Evolutionary conservation across 37 sponge, comb jelly and placozoan genomes (phyloP), one percentile per base, ranked within the genome.

Genomic region (Haliclona indistincta): DNA sequence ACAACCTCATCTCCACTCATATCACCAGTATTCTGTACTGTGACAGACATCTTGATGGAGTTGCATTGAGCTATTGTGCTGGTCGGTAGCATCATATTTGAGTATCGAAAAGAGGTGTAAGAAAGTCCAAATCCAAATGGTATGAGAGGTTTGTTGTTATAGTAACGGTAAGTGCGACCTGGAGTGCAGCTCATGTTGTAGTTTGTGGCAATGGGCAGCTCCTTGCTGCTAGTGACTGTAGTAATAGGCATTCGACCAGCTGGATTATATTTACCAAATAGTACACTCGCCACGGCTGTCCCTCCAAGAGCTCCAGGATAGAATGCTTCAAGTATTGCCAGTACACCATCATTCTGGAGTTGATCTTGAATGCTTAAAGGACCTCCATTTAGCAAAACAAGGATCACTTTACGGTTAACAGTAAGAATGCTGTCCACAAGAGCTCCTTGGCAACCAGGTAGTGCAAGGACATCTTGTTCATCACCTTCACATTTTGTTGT

Each of bases 221-320:
- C 85, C 43, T 40, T 25, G 29, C 6, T 32, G 6, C 47, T 25
- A 4, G 45, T 40, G 63, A 54, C 76, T 0, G 70, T 39, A 0
- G 83, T 82, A 51, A 73, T 63, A 8, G 89, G 89, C 73, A 88
- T 68, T 56, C 66, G 52, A 3, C 89, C 89, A 17, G 73, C 73
- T 28, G 89, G 89, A 39, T 82, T 82, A 37, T 77, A 77, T 10
- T 61, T 51, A 29, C 88, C 88, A 49, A 81, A 75, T 35, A 87
- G 64, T 17, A 81, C 84, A 67, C 77, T 73, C 4, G 89, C 84
- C 51, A 88, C 84, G 22, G 89, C 89, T 2, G 40, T 52, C 2
- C 85, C 89, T 2, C 89, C 89, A 29, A 76, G 38, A 34, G 84
- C 79, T 38, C 89, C 89, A 30, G 84, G 84, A 55, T 88, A 88